These are phyloP conservation scores for Cheilosia urbana DNA, from an alignment of 2,888 invertebrate genomes.

Conservation along the genomic window DNA sequence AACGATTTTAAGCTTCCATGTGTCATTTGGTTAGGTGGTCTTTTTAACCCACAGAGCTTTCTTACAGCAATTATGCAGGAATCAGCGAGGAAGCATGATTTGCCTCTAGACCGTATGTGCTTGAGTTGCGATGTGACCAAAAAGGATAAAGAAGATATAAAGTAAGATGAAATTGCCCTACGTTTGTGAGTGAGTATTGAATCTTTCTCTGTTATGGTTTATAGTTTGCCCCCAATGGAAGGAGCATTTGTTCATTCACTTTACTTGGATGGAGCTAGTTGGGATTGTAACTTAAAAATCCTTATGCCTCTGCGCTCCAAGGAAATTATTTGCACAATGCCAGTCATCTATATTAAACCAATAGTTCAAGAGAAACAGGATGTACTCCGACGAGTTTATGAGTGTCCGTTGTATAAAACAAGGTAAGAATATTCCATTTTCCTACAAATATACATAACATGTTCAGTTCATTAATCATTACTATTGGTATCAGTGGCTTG, in stretches of 20 bases:
- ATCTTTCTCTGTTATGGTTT: slow-evolving; percentile 1
- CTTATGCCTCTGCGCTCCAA: slow-evolving; percentile 94
- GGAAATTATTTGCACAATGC: slow-evolving; percentile 95
- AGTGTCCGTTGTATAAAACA: slow-evolving; percentile 97
- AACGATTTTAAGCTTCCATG: slow-evolving; percentile 92
- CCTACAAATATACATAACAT: too few species aligned
- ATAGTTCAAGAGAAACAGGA: slow-evolving; percentile 96
- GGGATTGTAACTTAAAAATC: slow-evolving; percentile 92
- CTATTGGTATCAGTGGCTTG: too few species aligned
- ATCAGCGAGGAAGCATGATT: slow-evolving; percentile 97
- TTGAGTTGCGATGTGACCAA: slow-evolving; percentile 97
- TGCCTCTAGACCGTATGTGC: slow-evolving; percentile 98
- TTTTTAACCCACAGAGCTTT: slow-evolving; percentile 99
- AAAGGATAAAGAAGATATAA: slow-evolving; percentile 93
- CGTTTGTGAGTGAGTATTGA: not conserved
- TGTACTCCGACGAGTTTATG: slow-evolving; percentile 90
- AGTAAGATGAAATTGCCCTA: slow-evolving; percentile 83
- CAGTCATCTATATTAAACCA: slow-evolving; percentile 95
- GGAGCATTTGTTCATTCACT: slow-evolving; percentile 96
- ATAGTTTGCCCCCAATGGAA: slow-evolving; percentile 92
- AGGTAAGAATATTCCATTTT: slow-evolving; percentile 83
- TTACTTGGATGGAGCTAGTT: slow-evolving; percentile 97
- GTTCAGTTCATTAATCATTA: too few species aligned
- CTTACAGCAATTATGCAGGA: slow-evolving; percentile 99
- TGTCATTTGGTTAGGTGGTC: slow-evolving; percentile 96